Evolutionary conservation across 1,140 invertebrate species (phyloP), one percentile per base, ranked within the genome.

Genomic region (Parapsyche elsis): DNA sequence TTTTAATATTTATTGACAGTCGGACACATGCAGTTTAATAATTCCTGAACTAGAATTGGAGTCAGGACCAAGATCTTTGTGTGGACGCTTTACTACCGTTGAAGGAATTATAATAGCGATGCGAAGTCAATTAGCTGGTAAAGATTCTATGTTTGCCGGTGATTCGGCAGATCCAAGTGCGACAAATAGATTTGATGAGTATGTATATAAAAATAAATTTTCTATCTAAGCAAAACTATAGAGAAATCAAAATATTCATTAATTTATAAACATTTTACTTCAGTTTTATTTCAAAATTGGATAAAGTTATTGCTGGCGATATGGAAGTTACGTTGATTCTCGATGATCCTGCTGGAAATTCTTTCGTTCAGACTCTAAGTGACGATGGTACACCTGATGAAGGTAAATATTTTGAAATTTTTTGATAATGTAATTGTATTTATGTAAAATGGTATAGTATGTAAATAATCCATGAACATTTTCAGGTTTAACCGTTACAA

Each of bases 311-410:
- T 16, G 88, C 91, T 16, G 90, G 93, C 0, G 88, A 92, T 83
- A 86, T 87, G n/a, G 71, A 89, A 4, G 88, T 94, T 49, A 97
- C 95, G 0, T 83, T 99, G 1, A 87, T 99, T 16, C 86, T 99
- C 59, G 96, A 99, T 88, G 98, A 99, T 90, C 97, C 98, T 12
- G 95, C 98, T 46, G 98, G 98, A 12, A 99, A 99, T 88, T 98
- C 97, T 84, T 99, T 98, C 87, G 89, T 99, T 53, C 96, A 99
- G 90, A 96, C 95, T 86, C 86, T 97, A 0, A 91, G 91, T 57
- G 94, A 94, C 30, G 93, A 94, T 76, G 92, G 94, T 16, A 83
- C 85, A 45, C 87, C 91, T 9, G 94, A 96, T 86, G 89, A 91
- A 1, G 86, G 83, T 82, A 49, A 53, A 9, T n/a, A n/a, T n/a